Evolutionary conservation across 2,888 invertebrate species (phyloP).

Genomic region (Dolichomitus sp.): DNA sequence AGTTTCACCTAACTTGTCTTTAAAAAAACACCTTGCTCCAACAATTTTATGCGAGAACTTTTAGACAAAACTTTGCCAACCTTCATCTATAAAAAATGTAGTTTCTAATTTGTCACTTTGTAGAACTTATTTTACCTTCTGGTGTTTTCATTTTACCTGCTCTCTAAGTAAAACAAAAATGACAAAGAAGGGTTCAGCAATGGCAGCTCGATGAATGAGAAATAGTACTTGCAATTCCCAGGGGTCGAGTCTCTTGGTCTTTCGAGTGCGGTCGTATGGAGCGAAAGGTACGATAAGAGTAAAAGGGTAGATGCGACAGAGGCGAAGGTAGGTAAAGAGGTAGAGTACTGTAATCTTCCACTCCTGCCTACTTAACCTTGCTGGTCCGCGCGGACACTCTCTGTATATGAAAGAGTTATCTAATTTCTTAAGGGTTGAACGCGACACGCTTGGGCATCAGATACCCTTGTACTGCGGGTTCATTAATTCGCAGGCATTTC

Average conservation of each 20-base stretch:
- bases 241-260: conserved; percentile 71
- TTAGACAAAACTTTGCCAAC: not conserved
- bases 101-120: not conserved
- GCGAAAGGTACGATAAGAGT: conserved; percentile 2
- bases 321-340: conserved; percentile 21
- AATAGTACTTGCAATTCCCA: conserved; percentile 80
- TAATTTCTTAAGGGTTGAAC: conserved; percentile 73
- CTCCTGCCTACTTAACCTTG: conserved; percentile 78
- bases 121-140: not conserved
- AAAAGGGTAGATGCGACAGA: conserved; percentile 21
- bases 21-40: not conserved
- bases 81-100: not conserved
- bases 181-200: conserved; percentile 1
- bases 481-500: conserved; percentile 45
- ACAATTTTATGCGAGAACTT: no score
- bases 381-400: conserved; percentile 60
- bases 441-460: conserved; percentile 63
- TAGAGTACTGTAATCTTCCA: conserved; percentile 80
- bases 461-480: conserved; percentile 28
- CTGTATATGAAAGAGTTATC: conserved; percentile 66
- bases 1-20: not conserved
- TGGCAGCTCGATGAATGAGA: conserved; percentile 40
- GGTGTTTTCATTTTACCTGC: not conserved
- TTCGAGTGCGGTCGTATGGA: conserved; percentile 31
- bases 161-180: not conserved